Conservation (phyloP, 2,113 vertebrate species). For the Dasyornis broadbenti region DNA sequence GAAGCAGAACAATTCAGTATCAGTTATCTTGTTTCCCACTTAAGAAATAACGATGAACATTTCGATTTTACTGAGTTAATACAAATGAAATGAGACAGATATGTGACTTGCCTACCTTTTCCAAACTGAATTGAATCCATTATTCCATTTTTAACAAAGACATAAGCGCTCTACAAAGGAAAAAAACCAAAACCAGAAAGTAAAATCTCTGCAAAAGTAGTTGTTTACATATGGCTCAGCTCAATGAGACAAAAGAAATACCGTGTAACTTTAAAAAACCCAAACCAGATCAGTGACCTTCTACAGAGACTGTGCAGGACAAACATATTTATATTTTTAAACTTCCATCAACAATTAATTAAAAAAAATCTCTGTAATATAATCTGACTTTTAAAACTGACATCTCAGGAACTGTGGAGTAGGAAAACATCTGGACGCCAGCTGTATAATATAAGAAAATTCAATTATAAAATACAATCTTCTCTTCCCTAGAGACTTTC, state of each 20-base stretch:
- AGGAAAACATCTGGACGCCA: neutral
- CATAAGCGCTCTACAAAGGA: conserved; percentile 69
- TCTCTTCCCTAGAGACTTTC: neutral
- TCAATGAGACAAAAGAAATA: neutral
- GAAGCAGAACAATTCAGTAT: neutral
- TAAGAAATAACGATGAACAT: neutral
- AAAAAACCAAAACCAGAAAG: neutral
- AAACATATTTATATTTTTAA: neutral
- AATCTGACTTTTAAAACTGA: neutral
- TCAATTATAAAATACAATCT: neutral
- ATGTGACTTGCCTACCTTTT: conserved; percentile 75
- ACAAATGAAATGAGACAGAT: neutral
- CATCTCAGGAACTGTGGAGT: neutral
- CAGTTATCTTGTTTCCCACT: neutral
- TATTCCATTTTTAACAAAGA: conserved; percentile 77
- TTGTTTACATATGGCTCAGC: neutral
- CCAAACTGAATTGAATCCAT: conserved; percentile 79
- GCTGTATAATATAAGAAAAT: neutral
- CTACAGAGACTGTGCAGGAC: neutral
- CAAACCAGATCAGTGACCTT: neutral
- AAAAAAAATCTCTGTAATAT: neutral
- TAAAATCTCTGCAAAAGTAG: neutral
- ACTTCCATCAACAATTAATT: neutral
- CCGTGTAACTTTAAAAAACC: neutral
- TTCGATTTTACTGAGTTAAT: neutral